Evolutionary conservation across 2,113 vertebrate species (phyloP).

Genomic region (Nothocercus julius): DNA sequence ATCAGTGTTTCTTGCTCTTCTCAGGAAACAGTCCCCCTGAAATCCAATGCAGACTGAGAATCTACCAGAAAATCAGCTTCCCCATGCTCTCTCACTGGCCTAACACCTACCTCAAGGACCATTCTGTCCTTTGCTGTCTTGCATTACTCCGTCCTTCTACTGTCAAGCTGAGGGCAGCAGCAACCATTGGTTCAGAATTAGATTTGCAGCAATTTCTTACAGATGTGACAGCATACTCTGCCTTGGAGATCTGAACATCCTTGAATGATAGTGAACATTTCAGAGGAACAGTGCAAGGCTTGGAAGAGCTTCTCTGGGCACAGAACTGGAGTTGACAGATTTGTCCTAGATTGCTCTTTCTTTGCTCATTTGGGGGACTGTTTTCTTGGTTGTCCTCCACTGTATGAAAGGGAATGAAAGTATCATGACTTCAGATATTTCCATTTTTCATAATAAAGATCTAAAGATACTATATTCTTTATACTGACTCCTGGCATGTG

Average conservation of each 20-base stretch:
- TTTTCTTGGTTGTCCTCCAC: neutral
- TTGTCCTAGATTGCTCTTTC: neutral
- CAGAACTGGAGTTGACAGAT: neutral
- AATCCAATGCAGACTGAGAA: neutral
- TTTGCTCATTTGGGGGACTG: neutral
- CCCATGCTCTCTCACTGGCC: neutral
- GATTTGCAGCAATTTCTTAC: neutral
- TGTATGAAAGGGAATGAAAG: neutral
- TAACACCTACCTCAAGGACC: neutral
- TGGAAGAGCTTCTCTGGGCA: neutral
- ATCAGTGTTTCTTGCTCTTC: neutral
- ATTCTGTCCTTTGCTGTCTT: neutral
- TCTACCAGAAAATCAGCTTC: neutral
- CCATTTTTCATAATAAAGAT: neutral
- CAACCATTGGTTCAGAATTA: neutral
- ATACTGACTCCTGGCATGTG: no score
- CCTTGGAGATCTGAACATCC: neutral
- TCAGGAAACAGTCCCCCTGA: neutral
- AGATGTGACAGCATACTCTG: neutral
- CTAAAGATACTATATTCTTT: neutral
- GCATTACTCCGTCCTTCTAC: neutral
- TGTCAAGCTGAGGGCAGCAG: neutral
- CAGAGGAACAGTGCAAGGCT: neutral
- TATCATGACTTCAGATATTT: rapidly evolving
- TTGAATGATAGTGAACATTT: neutral